phyloP scores from a whole-genome alignment of 1,140 invertebrate species.

The Leptinotarsa texana region DNA sequence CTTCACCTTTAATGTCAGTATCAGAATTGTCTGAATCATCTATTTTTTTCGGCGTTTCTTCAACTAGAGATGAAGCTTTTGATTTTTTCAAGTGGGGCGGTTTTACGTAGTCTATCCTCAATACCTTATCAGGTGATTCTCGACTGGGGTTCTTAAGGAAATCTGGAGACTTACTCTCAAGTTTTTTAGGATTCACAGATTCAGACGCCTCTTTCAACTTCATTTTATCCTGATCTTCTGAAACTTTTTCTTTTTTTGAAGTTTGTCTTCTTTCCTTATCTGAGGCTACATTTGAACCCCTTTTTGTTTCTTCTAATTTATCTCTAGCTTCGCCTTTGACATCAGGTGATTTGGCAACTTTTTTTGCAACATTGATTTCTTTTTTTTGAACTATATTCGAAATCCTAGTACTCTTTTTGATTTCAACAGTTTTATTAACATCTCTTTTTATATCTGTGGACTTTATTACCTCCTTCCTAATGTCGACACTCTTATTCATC shows the following conservation, averaged over 20 bases:
- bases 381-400: conserved; percentile 19
- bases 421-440: conserved; percentile 1
- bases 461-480: conserved; percentile 32
- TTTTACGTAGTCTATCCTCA: too few species aligned
- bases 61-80: too few species aligned
- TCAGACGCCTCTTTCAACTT: too few species aligned
- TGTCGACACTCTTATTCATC: conserved; percentile 28
- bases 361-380: conserved; percentile 12
- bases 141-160: too few species aligned
- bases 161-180: too few species aligned
- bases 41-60: too few species aligned
- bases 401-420: conserved; percentile 22
- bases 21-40: too few species aligned
- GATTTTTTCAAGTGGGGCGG: too few species aligned
- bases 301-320: not conserved
- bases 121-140: too few species aligned
- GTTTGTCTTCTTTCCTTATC: not conserved
- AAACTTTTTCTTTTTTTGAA: conserved; percentile 4
- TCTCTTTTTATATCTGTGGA: conserved; percentile 30
- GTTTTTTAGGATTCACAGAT: too few species aligned
- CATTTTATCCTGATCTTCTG: not conserved
- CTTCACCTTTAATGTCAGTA: too few species aligned
- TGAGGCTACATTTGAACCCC: not conserved
- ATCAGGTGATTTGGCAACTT: not conserved
- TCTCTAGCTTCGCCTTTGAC: not conserved